Base-by-base conservation (phyloP, 1,140 invertebrate species). In the Drosophila insularis region DNA sequence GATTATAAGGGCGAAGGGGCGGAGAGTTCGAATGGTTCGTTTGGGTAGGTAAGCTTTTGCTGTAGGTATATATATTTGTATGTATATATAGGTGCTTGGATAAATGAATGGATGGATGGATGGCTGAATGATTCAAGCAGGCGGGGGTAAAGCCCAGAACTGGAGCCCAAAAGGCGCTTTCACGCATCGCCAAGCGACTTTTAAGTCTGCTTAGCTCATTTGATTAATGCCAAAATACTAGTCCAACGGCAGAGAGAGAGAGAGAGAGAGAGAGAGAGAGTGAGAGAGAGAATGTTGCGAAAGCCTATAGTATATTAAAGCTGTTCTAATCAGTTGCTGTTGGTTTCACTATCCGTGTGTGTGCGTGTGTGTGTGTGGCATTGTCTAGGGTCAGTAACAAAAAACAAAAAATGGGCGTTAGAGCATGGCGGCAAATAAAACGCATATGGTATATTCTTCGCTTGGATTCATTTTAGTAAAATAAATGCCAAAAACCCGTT, bases 171-270 rank as follows among this genome's bases (percentile, higher is more conserved):
- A 69, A 70, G 63, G 37, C 64, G 66, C 74, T 85, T 84, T 78
- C 71, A 84, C 69, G 81, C 81, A 68, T 60, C 77, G 66, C 60
- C 70, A 68, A 46, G 63, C 60, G 55, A 78, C 63, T 61, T 66
- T 81, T 63, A 55, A 40, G 78, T 73, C 50, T 65, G 40, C 61
- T 31, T 60, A 23, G 60, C 35, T 43, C 40, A 35, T 67, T 85
- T 81, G 78, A 84, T 84, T 81, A 86, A 84, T 84, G 81, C 67
- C 74, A 6, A 70, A 27, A 70, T 40, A 61, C 27, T 39, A 43
- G 37, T 40, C 37, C 1, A 7, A 17, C 1, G 23, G 39, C 1
- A 17, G 27, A 46, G 21, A 4, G 23, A 46, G 27, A 43, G 13
- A 8, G 21, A 43, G 23, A 43, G 13, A 8, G 21, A 43, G 23